Evolutionary conservation across 2,888 invertebrate species (phyloP), one percentile per base, ranked within the genome.

Genomic region (Aleiodes alternator): DNA sequence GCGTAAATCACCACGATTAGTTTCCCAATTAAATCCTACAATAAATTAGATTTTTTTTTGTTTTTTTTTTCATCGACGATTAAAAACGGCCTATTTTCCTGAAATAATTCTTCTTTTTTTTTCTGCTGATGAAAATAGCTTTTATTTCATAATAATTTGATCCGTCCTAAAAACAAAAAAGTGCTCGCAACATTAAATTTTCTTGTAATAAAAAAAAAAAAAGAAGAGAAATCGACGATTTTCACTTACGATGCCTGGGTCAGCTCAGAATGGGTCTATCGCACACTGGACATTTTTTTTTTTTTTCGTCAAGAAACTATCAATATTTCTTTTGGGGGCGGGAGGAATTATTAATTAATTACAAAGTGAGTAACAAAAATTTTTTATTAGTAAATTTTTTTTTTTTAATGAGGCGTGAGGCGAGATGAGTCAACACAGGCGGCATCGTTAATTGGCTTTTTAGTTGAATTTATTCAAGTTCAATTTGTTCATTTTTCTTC

Each of bases 221-320:
- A 38, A 38, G 8, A 38, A 23, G 23, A 23, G 23, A 43, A 43
- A 43, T 9, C 43, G 43, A 43, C 9, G 43, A 9, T 43, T 84
- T 87, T 87, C 86, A 85, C 85, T 86, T 84, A 86, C 85, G 85
- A 85, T 85, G 84, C 84, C 84, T 85, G 79, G 83, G 82, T 85
- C 85, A 86, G 87, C 87, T 88, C 88, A 83, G 80, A 85, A 83
- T 86, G 86, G 88, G 87, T 87, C 82, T 87, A 88, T 88, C 88
- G 87, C 87, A 88, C 85, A 87, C 85, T 88, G 87, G 87, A 86
- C 83, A n/a, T n/a, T n/a, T n/a, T 85, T 84, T 82, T 81, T 59
- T 38, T 57, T 50, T 57, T 23, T 73, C 7, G 11, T 51, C 23
- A 29, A 31, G 8, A 55, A 55, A 43, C 31, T 51, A 69, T 50